Evolutionary conservation across 2,888 invertebrate species (phyloP).

Genomic region (Gymnoscelis rufifasciata): DNA sequence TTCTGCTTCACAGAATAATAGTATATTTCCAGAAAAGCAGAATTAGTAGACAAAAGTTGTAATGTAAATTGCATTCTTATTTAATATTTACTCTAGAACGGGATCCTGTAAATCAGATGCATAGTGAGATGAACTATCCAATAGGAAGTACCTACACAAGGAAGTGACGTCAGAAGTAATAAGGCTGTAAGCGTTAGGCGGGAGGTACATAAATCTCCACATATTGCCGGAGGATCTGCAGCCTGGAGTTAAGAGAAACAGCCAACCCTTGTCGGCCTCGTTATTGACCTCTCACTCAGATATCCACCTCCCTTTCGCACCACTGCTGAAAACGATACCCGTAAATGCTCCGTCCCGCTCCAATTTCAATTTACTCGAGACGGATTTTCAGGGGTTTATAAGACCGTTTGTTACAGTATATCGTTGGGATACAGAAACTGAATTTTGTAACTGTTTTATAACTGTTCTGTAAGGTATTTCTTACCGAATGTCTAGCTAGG

Average conservation of each 20-base stretch:
- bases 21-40: no score
- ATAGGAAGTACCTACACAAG: no score
- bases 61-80: no score
- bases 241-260: constrained; percentile 68
- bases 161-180: constrained; percentile 57
- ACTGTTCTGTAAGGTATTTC: no score
- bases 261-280: constrained; percentile 78
- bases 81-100: no score
- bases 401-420: constrained; percentile 48
- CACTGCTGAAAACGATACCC: constrained; percentile 27
- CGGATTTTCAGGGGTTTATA: constrained; percentile 75
- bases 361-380: constrained; percentile 79
- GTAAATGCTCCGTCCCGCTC: constrained; percentile 57
- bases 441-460: not conserved
- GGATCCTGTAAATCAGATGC: no score
- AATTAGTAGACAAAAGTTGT: no score
- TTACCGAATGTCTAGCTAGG: no score
- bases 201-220: constrained; percentile 71
- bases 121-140: no score
- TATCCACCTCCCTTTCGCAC: constrained; percentile 49
- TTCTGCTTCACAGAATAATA: no score
- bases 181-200: constrained; percentile 55
- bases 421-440: constrained; percentile 11
- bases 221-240: constrained; percentile 68
- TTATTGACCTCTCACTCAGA: constrained; percentile 79